phyloP scores from a whole-genome alignment of 2,888 invertebrate genomes.

The Pemphredon lugubris region DNA sequence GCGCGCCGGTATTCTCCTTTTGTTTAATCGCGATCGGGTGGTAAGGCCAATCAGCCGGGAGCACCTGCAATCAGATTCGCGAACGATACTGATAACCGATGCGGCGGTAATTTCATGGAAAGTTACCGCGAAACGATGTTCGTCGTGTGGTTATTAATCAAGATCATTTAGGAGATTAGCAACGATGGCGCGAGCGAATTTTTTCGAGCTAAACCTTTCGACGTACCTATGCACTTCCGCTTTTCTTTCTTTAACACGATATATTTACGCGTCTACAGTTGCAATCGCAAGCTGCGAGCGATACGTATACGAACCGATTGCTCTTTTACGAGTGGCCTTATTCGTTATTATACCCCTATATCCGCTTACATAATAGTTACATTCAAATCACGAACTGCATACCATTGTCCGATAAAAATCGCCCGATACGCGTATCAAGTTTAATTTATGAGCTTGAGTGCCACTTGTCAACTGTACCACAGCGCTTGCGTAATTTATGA shows the following conservation, averaged over 20 bases:
- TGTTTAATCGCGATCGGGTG: constrained; percentile 44
- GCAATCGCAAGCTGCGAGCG: constrained; percentile 8
- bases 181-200: too few species aligned
- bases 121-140: too few species aligned
- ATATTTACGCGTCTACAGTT: too few species aligned
- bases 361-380: constrained; percentile 18
- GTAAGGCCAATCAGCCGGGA: constrained; percentile 30
- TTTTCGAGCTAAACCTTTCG: too few species aligned
- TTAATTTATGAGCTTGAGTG: constrained; percentile 40
- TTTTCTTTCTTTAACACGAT: too few species aligned
- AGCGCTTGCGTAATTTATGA: constrained; percentile 45
- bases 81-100: constrained; percentile 20
- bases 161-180: too few species aligned
- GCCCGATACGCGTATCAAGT: constrained; percentile 24
- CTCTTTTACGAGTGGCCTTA: constrained; percentile 29
- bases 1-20: constrained; percentile 31
- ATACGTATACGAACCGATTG: constrained; percentile 16
- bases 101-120: background rate
- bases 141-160: too few species aligned
- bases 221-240: too few species aligned
- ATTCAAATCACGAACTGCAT: constrained; percentile 32
- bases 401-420: constrained; percentile 40
- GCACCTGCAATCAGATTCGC: constrained; percentile 23
- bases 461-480: constrained; percentile 22
- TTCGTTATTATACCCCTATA: constrained; percentile 1